A percentile compares a stretch with the other conserved stretches of the same genome.
Evolutionary conservation across 2,113 vertebrate species (phyloP).

Genomic region (Penelope pileata): DNA sequence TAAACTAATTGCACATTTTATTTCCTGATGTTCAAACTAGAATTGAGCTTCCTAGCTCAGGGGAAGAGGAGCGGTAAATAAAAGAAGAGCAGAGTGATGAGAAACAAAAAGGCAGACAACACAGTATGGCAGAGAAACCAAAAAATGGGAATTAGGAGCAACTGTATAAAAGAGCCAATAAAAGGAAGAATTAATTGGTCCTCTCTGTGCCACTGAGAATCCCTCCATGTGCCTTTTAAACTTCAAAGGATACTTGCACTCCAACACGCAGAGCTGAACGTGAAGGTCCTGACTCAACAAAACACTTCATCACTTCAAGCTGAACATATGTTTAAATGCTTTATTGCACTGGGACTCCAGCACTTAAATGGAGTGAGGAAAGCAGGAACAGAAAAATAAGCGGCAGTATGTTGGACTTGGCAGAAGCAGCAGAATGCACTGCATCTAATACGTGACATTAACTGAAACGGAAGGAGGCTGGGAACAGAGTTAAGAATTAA

Average conservation of each 20-base stretch:
- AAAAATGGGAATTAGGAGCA: background rate
- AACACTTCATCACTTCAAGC: background rate
- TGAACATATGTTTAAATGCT: constrained; percentile 1
- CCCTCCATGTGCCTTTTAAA: background rate
- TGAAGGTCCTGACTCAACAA: background rate
- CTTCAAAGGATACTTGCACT: background rate
- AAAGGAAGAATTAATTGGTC: background rate
- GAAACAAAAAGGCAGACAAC: background rate
- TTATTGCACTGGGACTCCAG: background rate
- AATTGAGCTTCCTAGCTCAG: background rate
- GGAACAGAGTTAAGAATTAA: background rate
- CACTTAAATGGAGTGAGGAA: background rate
- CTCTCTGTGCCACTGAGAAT: background rate
- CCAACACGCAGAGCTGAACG: background rate
- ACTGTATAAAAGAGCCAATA: background rate
- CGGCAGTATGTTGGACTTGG: background rate
- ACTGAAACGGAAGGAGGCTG: background rate
- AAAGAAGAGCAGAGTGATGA: background rate
- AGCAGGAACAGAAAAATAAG: constrained; percentile 4
- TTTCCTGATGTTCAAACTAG: background rate
- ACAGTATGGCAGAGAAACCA: background rate
- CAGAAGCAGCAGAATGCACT: background rate
- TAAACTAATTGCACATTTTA: background rate
- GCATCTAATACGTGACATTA: background rate
- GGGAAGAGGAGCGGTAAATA: background rate